Evolutionary conservation across 2,888 invertebrate species (phyloP), one percentile per base, ranked within the genome.

Genomic region (Tipula confusa): DNA sequence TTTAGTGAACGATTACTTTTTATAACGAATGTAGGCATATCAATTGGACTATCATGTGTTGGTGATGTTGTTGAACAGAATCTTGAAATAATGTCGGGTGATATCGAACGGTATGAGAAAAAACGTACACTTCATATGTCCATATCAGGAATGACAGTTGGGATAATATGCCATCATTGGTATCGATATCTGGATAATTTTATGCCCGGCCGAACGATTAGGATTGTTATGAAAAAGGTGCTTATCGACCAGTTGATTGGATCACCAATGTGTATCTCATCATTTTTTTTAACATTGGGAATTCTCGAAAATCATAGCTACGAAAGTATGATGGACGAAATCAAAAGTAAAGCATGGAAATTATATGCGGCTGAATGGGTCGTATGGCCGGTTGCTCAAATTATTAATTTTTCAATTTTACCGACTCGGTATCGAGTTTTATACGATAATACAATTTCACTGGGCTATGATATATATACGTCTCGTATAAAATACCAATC

Each of bases 361-460:
- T 90, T 98, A 11, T 97, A 97, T 87, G 91, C 92, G 82, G 97
- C 96, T 0, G 98, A 98, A 88, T 97, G 97, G 95, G 88, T 95
- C 5, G 93, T 98, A 29, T 98, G 98, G 97, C 97, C 98, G 0
- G 95, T 96, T 5, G 97, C 97, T 0, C 98, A 98, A 88, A 91
- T 96, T 79, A 91, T 98, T n/a, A 98, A 98, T 89, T 98, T 98
- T 89, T 96, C 95, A 88, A 93, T 95, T 87, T 88, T 98, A 85
- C 96, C 97, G 9, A 93, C 94, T 7, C 93, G 91, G 86, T 97
- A 93, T 88, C 92, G 98, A 87, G 95, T 98, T 33, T 90, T 97
- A 9, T 98, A 96, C 90, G 97, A 97, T 87, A 97, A 95, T 87
- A 91, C 92, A 0, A 93, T 97, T 87, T 96, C 96, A 38, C 91